Base-by-base conservation (phyloP, 2,888 invertebrate genomes). In the Caradrina clavipalpis region DNA sequence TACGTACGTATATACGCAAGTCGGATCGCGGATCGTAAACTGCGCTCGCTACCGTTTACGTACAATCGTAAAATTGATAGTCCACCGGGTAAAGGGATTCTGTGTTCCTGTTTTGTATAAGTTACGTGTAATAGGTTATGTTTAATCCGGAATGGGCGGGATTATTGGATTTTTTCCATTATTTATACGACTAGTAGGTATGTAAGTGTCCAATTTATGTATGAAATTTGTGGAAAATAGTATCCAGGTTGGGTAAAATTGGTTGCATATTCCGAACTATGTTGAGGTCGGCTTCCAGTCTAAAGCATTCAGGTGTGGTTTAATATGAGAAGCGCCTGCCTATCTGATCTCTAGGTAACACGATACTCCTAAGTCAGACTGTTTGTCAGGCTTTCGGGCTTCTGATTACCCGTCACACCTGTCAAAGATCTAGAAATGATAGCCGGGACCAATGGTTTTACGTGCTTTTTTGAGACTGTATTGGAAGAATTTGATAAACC, bases 31-130 rank as follows among this genome's bases (percentile, higher is more conserved):
- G 47, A 77, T 65, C 81, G 77, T 83, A 82, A 83, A 83, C 65
- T 64, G 55, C 15, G 70, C 73, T 53, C 64, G 70, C 61, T 57
- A 68, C 68, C 70, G 78, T 82, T 82, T 80, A 76, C 76, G 81
- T 75, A 50, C 68, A 53, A 75, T 81, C 83, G 77, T 83, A 81
- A 83, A 83, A 83, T 83, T 83, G 81, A 83, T 83, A 77, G 70
- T 69, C 81, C 64, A 60, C 60, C 39, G 75, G 71, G 79, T 57
- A 78, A 67, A 67, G 67, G 69, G 73, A 80, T 76, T 78, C 57
- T 55, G 69, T 69, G 71, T 47, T 56, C 75, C 68, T 68, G 65
- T 74, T 76, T 69, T 66, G 49, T 65, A 53, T 72, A 67, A 76
- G 66, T 59, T 53, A 69, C 63, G 45, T 49, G 59, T 82, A 82